Conservation (phyloP, 1,140 invertebrate genomes). For the Reticulitermes speratus region DNA sequence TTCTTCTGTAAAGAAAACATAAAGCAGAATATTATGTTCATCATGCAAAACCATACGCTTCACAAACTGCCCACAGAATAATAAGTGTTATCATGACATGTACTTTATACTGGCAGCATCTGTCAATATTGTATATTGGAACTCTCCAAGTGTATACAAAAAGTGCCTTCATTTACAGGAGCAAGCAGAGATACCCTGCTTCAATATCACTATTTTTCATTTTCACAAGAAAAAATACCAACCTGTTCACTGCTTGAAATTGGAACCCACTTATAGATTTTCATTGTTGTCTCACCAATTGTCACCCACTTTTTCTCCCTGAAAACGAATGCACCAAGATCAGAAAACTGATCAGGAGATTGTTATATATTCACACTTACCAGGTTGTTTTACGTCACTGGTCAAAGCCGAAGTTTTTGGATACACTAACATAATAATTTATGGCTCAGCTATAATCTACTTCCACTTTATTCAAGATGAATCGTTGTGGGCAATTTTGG, state of each 20-base stretch:
- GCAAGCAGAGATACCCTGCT: too few species aligned
- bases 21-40: constrained; percentile 28
- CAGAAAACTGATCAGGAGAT: neutral
- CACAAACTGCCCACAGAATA: neutral
- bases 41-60: constrained; percentile 38
- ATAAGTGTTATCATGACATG: neutral
- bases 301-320: constrained; percentile 99
- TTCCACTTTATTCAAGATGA: too few species aligned
- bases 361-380: neutral
- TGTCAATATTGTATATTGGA: too few species aligned
- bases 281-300: constrained; percentile 96
- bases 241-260: constrained; percentile 74
- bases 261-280: constrained; percentile 98
- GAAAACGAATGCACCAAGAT: constrained; percentile 41
- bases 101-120: neutral
- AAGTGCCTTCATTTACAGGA: too few species aligned
- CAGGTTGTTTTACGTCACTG: too few species aligned
- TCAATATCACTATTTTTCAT: too few species aligned
- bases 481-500: neutral
- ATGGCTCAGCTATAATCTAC: too few species aligned
- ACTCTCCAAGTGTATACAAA: too few species aligned
- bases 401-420: too few species aligned
- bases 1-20: constrained; percentile 51
- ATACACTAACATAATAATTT: too few species aligned
- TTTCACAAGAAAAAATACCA: constrained; percentile 3